phyloP scores from a whole-genome alignment of 2,797 vertebrate genomes.

The Euthynnus affinis region DNA sequence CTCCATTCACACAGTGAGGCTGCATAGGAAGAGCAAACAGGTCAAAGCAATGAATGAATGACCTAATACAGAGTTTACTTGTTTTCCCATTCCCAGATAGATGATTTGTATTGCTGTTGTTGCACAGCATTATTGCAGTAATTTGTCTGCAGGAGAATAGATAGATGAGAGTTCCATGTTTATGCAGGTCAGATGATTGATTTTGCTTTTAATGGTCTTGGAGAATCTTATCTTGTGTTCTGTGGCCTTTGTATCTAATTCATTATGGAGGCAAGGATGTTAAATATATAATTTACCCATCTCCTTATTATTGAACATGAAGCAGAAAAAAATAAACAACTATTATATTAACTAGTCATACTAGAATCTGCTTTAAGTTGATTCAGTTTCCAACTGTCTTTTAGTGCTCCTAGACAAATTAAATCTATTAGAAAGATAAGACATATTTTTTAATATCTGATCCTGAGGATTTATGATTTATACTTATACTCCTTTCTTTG shows the following conservation, averaged over 20 bases:
- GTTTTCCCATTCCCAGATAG: conserved; percentile 11
- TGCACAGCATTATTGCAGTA: conserved; percentile 28
- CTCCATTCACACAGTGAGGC: background rate
- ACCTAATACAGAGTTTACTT: conserved; percentile 21
- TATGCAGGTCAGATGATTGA: conserved; percentile 39
- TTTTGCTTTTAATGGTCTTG: conserved; percentile 23
- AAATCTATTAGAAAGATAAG: conserved; percentile 46
- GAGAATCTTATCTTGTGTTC: conserved; percentile 27
- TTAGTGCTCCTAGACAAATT: conserved; percentile 15
- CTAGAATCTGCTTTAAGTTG: conserved; percentile 13
- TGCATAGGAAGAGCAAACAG: background rate
- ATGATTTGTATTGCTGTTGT: conserved; percentile 25
- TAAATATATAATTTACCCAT: conserved; percentile 10
- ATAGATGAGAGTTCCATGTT: conserved; percentile 19
- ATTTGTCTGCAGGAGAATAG: conserved; percentile 28
- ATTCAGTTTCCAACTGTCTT: conserved; percentile 37
- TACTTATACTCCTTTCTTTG: conserved; percentile 38
- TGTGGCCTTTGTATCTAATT: conserved; percentile 30
- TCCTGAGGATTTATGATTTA: conserved; percentile 45
- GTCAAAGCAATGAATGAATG: conserved; percentile 15
- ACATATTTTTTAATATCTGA: conserved; percentile 55
- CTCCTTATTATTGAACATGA: conserved; percentile 10
- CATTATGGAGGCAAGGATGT: conserved; percentile 2
- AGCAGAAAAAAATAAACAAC: background rate
- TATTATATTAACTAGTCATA: conserved; percentile 23